phyloP scores from a whole-genome alignment of 2,888 invertebrate genomes.

The Eupithecia inturbata region DNA sequence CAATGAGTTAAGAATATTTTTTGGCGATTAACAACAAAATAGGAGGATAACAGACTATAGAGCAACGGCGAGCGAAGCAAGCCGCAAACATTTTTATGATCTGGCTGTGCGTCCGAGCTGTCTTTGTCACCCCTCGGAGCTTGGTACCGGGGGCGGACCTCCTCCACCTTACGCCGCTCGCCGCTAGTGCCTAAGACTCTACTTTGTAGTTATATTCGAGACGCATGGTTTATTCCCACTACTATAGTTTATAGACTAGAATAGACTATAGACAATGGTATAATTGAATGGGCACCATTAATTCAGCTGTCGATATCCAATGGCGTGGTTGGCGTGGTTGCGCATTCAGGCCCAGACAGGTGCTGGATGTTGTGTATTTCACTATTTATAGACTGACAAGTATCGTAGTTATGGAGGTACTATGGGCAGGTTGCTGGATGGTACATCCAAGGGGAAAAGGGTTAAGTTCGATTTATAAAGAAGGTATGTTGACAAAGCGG shows the following conservation, averaged over 20 bases:
- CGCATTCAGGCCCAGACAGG: conserved; percentile 31
- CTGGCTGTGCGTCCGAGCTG: too few species aligned
- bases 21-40: too few species aligned
- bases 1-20: too few species aligned
- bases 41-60: too few species aligned
- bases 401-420: conserved; percentile 3
- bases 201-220: not conserved
- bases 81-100: too few species aligned
- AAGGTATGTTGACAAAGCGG: not conserved
- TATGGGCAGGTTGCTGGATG: conserved; percentile 3
- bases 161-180: too few species aligned
- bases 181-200: too few species aligned
- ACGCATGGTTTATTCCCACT: conserved; percentile 4
- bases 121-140: too few species aligned
- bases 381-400: conserved; percentile 38
- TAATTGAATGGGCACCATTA: conserved; percentile 26
- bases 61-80: too few species aligned
- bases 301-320: conserved; percentile 23
- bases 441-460: conserved; percentile 21
- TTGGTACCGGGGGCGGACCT: too few species aligned
- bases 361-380: conserved; percentile 30
- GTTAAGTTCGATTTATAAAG: not conserved
- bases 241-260: conserved; percentile 2
- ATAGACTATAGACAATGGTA: conserved; percentile 10
- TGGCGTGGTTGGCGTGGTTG: conserved; percentile 10